phyloP scores from a whole-genome alignment of 2,113 vertebrate species.

The Bos taurus region ARS-UCD2.0 NC_037357.1:136208001-136208500 shows the following conservation, averaged over 20 bases:
- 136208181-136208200: neutral
- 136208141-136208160: neutral
- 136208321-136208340: too few species aligned
- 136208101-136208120: neutral
- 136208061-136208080: neutral
- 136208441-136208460: rapidly evolving
- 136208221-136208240: neutral
- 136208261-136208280: rapidly evolving
- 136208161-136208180: neutral
- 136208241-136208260: neutral
- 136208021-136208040: rapidly evolving
- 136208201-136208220: neutral
- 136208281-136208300: too few species aligned
- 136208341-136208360: neutral
- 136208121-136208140: neutral
- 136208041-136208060: neutral
- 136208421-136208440: neutral
- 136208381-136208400: neutral
- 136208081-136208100: neutral
- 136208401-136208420: neutral
- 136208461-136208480: neutral
- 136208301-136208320: rapidly evolving
- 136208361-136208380: neutral
- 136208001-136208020: neutral
- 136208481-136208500: rapidly evolving